phyloP scores from a whole-genome alignment of 2,888 invertebrate genomes.

The Hybos culiciformis region DNA sequence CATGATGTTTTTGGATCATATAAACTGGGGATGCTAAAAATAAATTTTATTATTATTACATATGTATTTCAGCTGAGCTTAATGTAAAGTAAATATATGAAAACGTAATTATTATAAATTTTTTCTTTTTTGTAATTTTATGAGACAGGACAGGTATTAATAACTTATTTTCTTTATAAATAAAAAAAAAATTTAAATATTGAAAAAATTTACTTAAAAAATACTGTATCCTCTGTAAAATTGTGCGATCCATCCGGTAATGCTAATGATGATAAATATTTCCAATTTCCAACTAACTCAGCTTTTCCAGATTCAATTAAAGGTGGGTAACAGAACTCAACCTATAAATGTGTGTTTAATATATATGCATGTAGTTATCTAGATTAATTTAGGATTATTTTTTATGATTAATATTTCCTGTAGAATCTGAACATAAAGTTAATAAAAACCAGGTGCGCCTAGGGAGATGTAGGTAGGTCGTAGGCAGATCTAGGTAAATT shows the following conservation, averaged over 20 bases:
- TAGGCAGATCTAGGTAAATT: too few species aligned
- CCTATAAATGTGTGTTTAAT: conserved; percentile 38
- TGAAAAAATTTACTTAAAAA: too few species aligned
- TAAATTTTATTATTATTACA: too few species aligned
- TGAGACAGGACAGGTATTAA: too few species aligned
- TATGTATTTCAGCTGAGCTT: too few species aligned
- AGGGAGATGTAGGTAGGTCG: too few species aligned
- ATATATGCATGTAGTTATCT: neutral
- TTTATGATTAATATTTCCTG: neutral
- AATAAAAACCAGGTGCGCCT: too few species aligned
- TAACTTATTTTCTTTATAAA: too few species aligned
- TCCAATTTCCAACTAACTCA: conserved; percentile 86
- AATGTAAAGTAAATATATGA: too few species aligned
- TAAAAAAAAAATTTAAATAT: too few species aligned
- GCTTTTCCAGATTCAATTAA: conserved; percentile 56
- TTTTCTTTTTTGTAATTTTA: too few species aligned
- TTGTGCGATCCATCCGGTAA: conserved; percentile 98
- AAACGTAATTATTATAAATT: too few species aligned
- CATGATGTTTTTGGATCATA: conserved; percentile 72
- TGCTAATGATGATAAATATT: conserved; percentile 89
- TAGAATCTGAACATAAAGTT: neutral
- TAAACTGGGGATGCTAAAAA: conserved; percentile 83
- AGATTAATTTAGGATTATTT: neutral
- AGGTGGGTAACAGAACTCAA: conserved; percentile 87
- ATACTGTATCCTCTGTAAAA: conserved; percentile 87